Conservation (phyloP, 2,888 invertebrate species). For the Pogonocherus hispidulus region DNA sequence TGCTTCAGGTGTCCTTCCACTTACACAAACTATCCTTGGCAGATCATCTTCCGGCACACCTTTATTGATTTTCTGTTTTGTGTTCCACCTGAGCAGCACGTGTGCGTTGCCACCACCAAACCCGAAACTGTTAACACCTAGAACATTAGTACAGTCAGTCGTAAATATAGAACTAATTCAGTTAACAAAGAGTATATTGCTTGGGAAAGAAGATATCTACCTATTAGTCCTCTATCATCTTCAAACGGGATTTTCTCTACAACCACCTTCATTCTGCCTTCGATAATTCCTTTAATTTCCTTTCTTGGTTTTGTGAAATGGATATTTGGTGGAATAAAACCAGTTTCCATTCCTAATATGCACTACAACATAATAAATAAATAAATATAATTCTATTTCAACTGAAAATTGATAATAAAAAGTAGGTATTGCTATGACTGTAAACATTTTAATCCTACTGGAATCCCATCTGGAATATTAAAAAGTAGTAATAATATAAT, state of each 20-base stretch:
- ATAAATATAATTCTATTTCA: not conserved
- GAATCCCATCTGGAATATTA: too few relatives aligned
- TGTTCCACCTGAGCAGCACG: conserved; percentile 75
- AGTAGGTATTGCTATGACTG: too few relatives aligned
- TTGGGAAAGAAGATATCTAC: conserved; percentile 65
- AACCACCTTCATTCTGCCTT: conserved; percentile 79
- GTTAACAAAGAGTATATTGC: not conserved
- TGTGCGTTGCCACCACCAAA: conserved; percentile 93
- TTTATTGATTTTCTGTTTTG: conserved; percentile 74
- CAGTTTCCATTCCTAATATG: conserved; percentile 79
- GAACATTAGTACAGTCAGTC: conserved; percentile 68
- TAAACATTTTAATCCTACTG: too few relatives aligned
- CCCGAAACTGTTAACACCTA: conserved; percentile 91
- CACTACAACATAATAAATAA: conserved; percentile 25
- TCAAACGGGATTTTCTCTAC: conserved; percentile 78
- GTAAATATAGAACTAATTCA: not conserved
- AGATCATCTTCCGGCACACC: conserved; percentile 75
- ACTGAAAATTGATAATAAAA: too few relatives aligned
- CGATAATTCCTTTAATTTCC: conserved; percentile 74
- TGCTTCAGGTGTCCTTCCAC: conserved; percentile 85
- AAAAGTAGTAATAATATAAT: too few relatives aligned
- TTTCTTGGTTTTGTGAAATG: conserved; percentile 73
- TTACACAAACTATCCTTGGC: conserved; percentile 80
- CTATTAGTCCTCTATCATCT: conserved; percentile 78
- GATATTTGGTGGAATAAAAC: conserved; percentile 87